Percentiles rank a stretch among this genome's conserved stretches.
phyloP scores from a whole-genome alignment of 2,113 vertebrate species.

The Lepus europaeus region DNA sequence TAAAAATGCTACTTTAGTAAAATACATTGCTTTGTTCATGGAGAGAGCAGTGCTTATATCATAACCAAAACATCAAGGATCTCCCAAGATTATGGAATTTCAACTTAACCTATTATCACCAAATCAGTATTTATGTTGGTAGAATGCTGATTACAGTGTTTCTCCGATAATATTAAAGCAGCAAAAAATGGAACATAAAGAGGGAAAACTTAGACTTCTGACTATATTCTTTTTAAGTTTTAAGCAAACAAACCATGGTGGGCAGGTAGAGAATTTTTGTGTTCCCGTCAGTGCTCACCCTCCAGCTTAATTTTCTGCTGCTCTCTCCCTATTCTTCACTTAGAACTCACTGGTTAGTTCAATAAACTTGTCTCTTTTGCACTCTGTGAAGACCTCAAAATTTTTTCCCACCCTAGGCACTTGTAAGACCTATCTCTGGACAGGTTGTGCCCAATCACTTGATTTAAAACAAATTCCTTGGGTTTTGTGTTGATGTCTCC shows the following conservation, averaged over 20 bases:
- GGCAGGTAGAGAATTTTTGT: not conserved
- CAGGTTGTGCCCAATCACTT: not conserved
- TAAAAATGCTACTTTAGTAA: not conserved
- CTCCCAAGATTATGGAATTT: not conserved
- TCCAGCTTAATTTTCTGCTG: not conserved
- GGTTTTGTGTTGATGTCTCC: not conserved
- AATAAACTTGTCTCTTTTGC: not conserved
- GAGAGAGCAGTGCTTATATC: not conserved
- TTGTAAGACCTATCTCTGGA: not conserved
- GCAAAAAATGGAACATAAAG: not conserved
- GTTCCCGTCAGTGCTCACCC: not conserved
- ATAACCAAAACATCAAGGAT: not conserved
- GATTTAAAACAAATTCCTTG: not conserved
- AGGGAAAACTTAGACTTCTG: not conserved
- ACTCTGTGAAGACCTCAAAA: not conserved
- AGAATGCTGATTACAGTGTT: not conserved
- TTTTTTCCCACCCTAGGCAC: rapidly evolving
- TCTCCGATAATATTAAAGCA: not conserved
- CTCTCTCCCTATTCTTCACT: too few species aligned
- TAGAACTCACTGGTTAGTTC: not conserved
- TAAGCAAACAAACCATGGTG: not conserved
- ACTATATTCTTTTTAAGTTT: not conserved
- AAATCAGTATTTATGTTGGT: not conserved
- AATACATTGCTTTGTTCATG: not conserved
- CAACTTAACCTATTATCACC: not conserved